Base-by-base conservation (phyloP, 2,888 invertebrate species). In the Tribolium freemani region DNA sequence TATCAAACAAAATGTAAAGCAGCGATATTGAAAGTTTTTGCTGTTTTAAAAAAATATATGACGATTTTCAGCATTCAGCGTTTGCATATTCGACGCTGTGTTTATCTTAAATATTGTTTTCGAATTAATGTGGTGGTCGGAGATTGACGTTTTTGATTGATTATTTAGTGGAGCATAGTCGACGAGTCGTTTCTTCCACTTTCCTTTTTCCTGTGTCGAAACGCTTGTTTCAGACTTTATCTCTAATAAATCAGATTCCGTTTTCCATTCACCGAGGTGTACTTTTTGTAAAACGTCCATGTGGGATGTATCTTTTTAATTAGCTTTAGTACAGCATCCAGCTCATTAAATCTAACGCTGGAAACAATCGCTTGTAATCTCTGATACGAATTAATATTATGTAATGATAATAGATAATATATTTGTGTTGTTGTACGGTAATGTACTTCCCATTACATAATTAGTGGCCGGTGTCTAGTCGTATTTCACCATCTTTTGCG, bases 1-100 rank as follows among this genome's bases (percentile, higher is more conserved):
- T 75, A 75, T 75, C 75, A 76, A 76, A 76, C 72, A 75, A 75
- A 76, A 73, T 75, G 64, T 73, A 68, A 71, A 76, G 54, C 66
- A 61, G 67, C 60, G 53, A 71, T 70, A 73, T 71, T 60, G 67
- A 69, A 53, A 66, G 73, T 53, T 68, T 71, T 69, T 53, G 44
- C 61, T 58, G 58, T 44, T 67, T 31, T 31, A 31, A 31, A 31
- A 31, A 31, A 31, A 31, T 31, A 31, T 31, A 31, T 31, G 31
- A 31, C 31, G 31, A 31, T 31, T 31, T 31, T 31, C 6, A 8
- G 9, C 31, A 3, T 5, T 3, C n/a, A n/a, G 9, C 31, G 31
- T 31, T 31, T 31, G 31, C 31, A 31, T 31, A 31, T 31, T 31
- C 9, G 31, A 31, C 31, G 31, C 31, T 31, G 31, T 31, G 31